phyloP scores from a whole-genome alignment of 2,113 vertebrate genomes.

The Antechinus flavipes region DNA sequence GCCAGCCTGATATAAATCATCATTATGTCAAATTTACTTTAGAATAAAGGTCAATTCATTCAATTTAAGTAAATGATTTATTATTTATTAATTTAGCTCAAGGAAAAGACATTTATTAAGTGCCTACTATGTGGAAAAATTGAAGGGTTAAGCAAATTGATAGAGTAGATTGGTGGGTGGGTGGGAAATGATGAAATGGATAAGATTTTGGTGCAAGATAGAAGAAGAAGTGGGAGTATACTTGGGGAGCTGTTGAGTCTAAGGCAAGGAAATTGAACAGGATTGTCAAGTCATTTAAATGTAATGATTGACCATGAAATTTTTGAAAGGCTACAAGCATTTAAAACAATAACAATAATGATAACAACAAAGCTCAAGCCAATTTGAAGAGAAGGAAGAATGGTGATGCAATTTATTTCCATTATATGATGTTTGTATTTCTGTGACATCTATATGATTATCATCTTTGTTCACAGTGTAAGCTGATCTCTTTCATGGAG shows the following conservation, averaged over 20 bases:
- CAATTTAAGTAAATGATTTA: neutral
- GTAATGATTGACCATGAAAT: neutral
- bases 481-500: neutral
- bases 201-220: neutral
- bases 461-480: neutral
- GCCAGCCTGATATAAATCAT: neutral
- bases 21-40: conserved; percentile 4
- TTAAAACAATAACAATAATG: neutral
- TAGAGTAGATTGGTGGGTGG: neutral
- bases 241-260: neutral
- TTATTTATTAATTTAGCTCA: neutral
- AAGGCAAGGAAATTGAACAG: neutral
- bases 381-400: neutral
- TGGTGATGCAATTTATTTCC: neutral
- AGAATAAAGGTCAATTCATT: neutral
- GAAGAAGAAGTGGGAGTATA: neutral
- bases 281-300: neutral
- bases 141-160: neutral
- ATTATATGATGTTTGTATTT: neutral
- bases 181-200: neutral
- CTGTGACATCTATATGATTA: neutral
- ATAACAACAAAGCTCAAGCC: neutral
- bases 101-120: neutral
- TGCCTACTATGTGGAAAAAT: conserved; percentile 2
- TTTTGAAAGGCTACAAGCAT: neutral